These are phyloP conservation scores for Anarhynchus alexandrinus DNA, from an alignment of 2,113 vertebrate genomes.

Conservation along the genomic window DNA sequence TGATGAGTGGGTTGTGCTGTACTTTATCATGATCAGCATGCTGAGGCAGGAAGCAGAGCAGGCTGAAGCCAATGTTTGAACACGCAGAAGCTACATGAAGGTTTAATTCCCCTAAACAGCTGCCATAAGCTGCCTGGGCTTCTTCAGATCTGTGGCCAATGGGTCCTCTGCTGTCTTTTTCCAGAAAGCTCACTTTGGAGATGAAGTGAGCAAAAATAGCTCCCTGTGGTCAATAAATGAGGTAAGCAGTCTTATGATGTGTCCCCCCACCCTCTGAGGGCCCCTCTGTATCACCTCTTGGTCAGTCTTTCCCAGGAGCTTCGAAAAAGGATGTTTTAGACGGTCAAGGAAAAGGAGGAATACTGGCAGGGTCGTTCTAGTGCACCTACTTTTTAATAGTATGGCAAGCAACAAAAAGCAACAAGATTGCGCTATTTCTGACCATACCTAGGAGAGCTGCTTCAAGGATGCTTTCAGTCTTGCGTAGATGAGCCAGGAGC, in stretches of 20 bases:
- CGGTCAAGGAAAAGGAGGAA: not conserved
- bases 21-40: rapidly evolving
- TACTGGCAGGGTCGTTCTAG: not conserved
- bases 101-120: not conserved
- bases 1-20: not conserved
- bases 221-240: not conserved
- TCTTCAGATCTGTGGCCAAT: not conserved
- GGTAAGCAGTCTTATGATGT: rapidly evolving
- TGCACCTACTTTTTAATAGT: not conserved
- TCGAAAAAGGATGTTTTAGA: not conserved
- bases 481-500: no score
- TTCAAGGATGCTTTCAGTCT: no score
- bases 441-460: not conserved
- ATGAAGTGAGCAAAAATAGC: not conserved
- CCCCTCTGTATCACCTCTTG: not conserved
- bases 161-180: not conserved
- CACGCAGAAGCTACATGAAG: not conserved
- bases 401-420: not conserved
- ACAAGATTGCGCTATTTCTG: not conserved
- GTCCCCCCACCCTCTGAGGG: rapidly evolving
- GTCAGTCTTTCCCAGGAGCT: not conserved
- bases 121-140: not conserved
- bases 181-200: not conserved
- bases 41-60: not conserved
- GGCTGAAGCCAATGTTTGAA: not conserved